These are phyloP conservation scores for Gymnobelideus leadbeateri DNA, from an alignment of 2,113 vertebrate species.

Conservation along the genomic window DNA sequence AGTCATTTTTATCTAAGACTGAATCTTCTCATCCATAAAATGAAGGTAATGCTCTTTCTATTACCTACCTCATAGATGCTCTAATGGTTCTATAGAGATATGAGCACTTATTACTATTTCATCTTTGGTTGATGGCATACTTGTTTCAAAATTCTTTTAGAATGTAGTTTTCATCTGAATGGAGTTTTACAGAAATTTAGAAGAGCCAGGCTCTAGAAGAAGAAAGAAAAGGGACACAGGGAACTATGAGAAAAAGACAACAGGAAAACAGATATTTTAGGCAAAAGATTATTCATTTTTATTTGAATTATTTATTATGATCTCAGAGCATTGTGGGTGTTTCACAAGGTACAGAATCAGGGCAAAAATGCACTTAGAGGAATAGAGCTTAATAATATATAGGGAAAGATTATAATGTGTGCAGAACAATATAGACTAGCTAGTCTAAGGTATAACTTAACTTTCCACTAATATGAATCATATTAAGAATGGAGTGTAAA, in stretches of 20 bases:
- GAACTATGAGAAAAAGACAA: not conserved
- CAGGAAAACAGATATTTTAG: not conserved
- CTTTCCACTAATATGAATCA: constrained; percentile 29
- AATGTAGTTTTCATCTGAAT: not conserved
- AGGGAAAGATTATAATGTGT: not conserved
- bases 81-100: not conserved
- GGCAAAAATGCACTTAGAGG: not conserved
- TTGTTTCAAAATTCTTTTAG: not conserved
- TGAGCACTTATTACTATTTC: not conserved
- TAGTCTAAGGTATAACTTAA: not conserved
- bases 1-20: not conserved
- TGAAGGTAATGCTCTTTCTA: not conserved
- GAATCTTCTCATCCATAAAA: not conserved
- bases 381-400: not conserved
- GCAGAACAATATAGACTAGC: not conserved
- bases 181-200: not conserved
- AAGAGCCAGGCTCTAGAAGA: not conserved
- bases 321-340: not conserved
- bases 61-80: not conserved
- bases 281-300: not conserved
- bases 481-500: not conserved
- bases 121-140: not conserved
- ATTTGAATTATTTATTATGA: constrained; percentile 27
- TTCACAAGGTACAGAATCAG: not conserved
- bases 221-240: not conserved